Base-by-base conservation (phyloP, 2,888 invertebrate genomes). In the Cantharis flavilabris region DNA sequence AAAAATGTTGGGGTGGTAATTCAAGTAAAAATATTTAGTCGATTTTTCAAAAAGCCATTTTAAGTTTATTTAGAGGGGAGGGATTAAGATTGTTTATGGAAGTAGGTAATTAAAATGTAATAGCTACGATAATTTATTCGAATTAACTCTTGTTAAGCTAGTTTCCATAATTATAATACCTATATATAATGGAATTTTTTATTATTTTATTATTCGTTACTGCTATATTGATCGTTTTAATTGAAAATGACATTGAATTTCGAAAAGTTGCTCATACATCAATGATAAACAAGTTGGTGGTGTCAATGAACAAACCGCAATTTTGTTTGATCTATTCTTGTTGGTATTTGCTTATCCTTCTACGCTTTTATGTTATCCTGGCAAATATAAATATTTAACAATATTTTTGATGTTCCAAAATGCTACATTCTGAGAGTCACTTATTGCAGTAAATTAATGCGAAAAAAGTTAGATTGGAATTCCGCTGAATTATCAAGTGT, bases 381-480 rank as follows among this genome's bases (percentile, higher is more conserved):
- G n/a, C 49, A 49, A 49, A 49, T 49, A 49, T 49, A 49, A 49
- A 49, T 49, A 49, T 49, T 49, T 49, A 49, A 49, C 49, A 49
- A 49, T 49, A 49, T n/a, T n/a, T 2, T n/a, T n/a, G 49, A n/a
- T 49, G 49, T n/a, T 49, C 49, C 49, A 49, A 49, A 49, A 49
- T n/a, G 49, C 49, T 49, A 49, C 49, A 49, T 49, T 33, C 49
- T 49, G 49, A 49, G 49, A 49, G 49, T 49, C n/a, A n/a, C n/a
- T 49, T 26, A 26, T 49, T 49, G 13, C 26, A 49, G 13, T 49
- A 49, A 49, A 49, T 49, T 49, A 67, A 67, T 23, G 23, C 3
- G 23, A 20, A 62, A 70, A 30, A 70, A 49, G 49, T 70, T 70
- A 49, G 33, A 62, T 62, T 71, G 71, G 71, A 71, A 71, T 49